Evolutionary conservation across 2,113 vertebrate genomes (phyloP).

Genomic region (Ceuthmochares aereus): DNA sequence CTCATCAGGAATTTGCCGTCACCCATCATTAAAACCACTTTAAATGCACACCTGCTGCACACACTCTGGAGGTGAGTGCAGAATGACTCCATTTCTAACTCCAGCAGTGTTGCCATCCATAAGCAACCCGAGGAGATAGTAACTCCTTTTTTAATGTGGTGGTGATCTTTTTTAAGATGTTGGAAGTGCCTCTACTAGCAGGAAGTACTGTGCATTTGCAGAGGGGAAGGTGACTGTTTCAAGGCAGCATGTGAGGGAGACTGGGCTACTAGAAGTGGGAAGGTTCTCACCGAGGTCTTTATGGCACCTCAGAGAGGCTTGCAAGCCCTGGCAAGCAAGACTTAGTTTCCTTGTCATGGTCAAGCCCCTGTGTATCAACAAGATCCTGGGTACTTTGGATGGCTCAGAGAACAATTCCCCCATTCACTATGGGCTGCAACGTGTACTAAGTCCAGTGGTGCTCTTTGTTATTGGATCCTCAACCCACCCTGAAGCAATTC

Average conservation of each 20-base stretch:
- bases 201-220: background rate
- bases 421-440: background rate
- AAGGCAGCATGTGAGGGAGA: background rate
- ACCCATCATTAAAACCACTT: background rate
- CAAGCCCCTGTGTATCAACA: background rate
- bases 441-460: background rate
- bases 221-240: background rate
- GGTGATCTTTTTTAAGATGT: background rate
- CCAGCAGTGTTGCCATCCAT: rapidly evolving
- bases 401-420: background rate
- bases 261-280: background rate
- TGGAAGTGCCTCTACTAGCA: background rate
- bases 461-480: background rate
- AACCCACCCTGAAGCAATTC: background rate
- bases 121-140: background rate
- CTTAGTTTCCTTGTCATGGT: background rate
- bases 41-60: background rate
- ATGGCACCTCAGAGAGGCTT: background rate
- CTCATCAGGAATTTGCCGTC: background rate
- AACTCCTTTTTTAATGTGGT: background rate
- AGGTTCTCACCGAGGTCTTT: background rate
- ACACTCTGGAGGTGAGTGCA: background rate
- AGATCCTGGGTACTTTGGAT: background rate
- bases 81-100: background rate
- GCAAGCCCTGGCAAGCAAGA: background rate